Evolutionary conservation across 2,113 vertebrate genomes (phyloP), one percentile per base, ranked within the genome.

Genomic region (Hemicordylus capensis): DNA sequence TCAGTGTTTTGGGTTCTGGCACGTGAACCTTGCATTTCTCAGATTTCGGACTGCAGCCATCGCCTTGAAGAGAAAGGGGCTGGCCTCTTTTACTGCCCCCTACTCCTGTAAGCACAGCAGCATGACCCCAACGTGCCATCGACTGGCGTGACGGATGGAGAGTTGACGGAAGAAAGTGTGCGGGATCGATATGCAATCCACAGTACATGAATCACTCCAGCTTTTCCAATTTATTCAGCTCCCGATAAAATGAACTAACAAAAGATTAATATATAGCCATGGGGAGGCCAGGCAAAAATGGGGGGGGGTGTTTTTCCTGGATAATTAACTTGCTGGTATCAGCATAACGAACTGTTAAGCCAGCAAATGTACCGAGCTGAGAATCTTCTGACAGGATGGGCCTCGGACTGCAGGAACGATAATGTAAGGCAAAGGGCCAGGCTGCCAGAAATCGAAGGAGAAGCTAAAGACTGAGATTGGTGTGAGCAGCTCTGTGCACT

Each of bases 291-390:
- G 44, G 51, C 51, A 58, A 76, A 76, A 67, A 39, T 15, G 11
- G 58, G 59, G 73, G 42, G 1, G 15, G 7, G 70, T 61, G 66
- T 85, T 91, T 86, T 9, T 74, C 87, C 58, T 58, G 81, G 85
- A 84, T 92, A 93, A 94, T 94, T 93, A 95, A 93, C 90, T 81
- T 66, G 86, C 88, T 93, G 89, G 89, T 94, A 85, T 92, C 90
- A 82, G 92, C 67, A 88, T 89, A 89, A 91, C 81, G 90, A 92
- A 94, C 85, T 87, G 67, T 86, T 89, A 89, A 90, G 83, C 82
- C 80, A 86, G 85, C 90, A 91, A 93, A 92, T 91, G 78, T 42
- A 37, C 67, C 81, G 46, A 85, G 84, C 90, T 73, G n/a, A 85
- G 85, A 92, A 90, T 82, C 42, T 88, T 86, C 83, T 85, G 83